These are phyloP conservation scores for Dunckerocampus dactyliophorus DNA, from an alignment of 2,113 vertebrate genomes.

Conservation along the genomic window DNA sequence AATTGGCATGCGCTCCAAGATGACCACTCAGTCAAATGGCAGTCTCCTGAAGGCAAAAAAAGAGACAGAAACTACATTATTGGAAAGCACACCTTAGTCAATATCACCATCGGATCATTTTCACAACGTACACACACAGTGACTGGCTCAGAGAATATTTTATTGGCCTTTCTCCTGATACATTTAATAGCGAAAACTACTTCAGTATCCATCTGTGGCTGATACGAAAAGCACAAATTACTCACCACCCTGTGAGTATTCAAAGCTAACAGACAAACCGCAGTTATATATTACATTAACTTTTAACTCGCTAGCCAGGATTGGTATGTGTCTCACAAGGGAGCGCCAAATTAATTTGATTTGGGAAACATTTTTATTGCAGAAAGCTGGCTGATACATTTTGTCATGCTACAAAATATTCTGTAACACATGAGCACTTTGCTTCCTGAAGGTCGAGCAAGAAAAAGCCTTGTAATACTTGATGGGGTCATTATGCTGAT, in stretches of 20 bases:
- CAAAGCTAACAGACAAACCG: slow-evolving; percentile 42
- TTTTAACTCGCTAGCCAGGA: slow-evolving; percentile 22
- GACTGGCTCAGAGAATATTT: slow-evolving; percentile 19
- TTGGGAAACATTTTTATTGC: background rate
- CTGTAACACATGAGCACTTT: slow-evolving; percentile 19
- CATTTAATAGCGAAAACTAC: slow-evolving; percentile 46
- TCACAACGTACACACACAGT: background rate
- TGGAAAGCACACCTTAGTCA: slow-evolving; percentile 8
- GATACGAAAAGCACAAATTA: slow-evolving; percentile 53
- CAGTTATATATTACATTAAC: slow-evolving; percentile 46
- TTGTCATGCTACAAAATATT: slow-evolving; percentile 17
- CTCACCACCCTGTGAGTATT: slow-evolving; percentile 49
- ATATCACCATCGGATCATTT: slow-evolving; percentile 11
- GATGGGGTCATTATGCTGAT: slow-evolving; percentile 29
- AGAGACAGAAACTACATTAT: background rate
- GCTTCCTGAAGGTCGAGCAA: slow-evolving; percentile 50
- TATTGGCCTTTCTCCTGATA: slow-evolving; percentile 36
- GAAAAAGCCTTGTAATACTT: slow-evolving; percentile 37
- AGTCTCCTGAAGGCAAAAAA: slow-evolving; percentile 78
- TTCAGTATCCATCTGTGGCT: slow-evolving; percentile 30
- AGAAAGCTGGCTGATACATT: slow-evolving; percentile 16
- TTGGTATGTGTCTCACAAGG: slow-evolving; percentile 10
- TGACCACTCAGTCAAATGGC: slow-evolving; percentile 92
- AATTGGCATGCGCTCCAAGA: slow-evolving; percentile 94
- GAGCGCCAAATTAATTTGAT: slow-evolving; percentile 13